Conservation (phyloP, 2,113 vertebrate genomes). For the Paratilapia polleni region DNA sequence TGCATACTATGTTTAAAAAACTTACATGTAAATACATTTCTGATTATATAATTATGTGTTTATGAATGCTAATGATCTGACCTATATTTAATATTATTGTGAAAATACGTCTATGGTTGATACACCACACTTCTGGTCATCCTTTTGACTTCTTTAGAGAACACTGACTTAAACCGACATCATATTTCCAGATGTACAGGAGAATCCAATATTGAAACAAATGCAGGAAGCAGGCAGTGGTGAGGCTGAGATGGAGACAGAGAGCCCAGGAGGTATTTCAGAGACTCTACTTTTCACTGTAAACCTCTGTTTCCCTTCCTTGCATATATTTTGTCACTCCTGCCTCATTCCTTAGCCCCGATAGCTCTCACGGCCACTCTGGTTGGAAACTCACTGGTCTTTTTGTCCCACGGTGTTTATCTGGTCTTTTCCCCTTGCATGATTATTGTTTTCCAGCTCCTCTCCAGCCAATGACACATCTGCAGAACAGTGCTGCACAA, state of each 20-base stretch:
- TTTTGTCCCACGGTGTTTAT: constrained; percentile 24
- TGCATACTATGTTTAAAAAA: neutral
- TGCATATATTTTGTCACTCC: constrained; percentile 23
- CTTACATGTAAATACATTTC: neutral
- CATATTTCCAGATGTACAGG: constrained; percentile 82
- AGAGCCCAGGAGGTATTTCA: constrained; percentile 81
- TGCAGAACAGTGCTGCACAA: neutral
- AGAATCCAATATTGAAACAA: constrained; percentile 77
- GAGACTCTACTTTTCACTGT: constrained; percentile 51
- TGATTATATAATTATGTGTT: neutral
- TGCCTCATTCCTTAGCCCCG: constrained; percentile 22
- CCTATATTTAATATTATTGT: neutral
- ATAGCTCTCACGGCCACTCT: constrained; percentile 5
- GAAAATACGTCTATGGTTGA: neutral
- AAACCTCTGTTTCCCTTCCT: constrained; percentile 38
- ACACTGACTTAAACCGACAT: constrained; percentile 48
- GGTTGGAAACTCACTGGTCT: constrained; percentile 37
- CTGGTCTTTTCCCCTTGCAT: constrained; percentile 56
- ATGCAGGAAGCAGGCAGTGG: constrained; percentile 71
- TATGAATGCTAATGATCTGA: neutral
- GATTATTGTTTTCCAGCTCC: constrained; percentile 43
- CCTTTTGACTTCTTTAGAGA: neutral
- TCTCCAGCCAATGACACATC: constrained; percentile 9
- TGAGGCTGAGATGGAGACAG: constrained; percentile 71
- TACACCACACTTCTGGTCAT: neutral